Base-by-base conservation (phyloP, 2,888 invertebrate species). In the Coleophora flavipennella region DNA sequence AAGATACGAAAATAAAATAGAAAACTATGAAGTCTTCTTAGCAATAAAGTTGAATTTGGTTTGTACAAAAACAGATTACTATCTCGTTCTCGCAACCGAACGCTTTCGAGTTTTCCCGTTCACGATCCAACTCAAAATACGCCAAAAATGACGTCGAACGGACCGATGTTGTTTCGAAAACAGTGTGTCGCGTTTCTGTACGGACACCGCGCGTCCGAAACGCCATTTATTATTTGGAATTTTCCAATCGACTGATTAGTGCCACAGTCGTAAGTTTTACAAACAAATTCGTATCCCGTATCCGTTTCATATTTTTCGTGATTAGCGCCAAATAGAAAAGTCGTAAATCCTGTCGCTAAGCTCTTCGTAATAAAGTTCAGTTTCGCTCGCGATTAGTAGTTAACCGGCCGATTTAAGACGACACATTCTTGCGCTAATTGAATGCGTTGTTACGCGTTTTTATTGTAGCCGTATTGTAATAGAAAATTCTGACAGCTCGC, bases 221-320 rank as follows among this genome's bases (percentile, higher is more conserved):
- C 67, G 63, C 67, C 60, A 66, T 65, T 67, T 65, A 67, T 67
- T 73, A 73, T 77, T 86, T 76, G 87, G 86, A 88, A 88, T 87
- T 88, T 88, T 88, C 88, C 88, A 86, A 87, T 85, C 80, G 84
- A 86, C 85, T 83, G 86, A 84, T 68, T 67, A 69, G 58, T 66
- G 64, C 59, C 53, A 20, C 53, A 56, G 67, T 68, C 66, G 75
- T 79, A 73, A 80, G 79, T 80, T 81, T 76, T 76, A 75, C 76
- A 79, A 80, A 78, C 76, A 76, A 78, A 77, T 73, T 74, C 64
- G 65, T 71, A 67, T 75, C 69, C 68, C 64, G 65, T 71, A 67
- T 75, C 69, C 68, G 75, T 73, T 76, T 78, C 70, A 67, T 74
- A 73, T 80, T 79, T 79, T 81, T 81, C 77, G 72, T 77, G 67